These are phyloP conservation scores for Catharus minimus DNA, from an alignment of 2,113 vertebrate species.

Conservation along the genomic window DNA sequence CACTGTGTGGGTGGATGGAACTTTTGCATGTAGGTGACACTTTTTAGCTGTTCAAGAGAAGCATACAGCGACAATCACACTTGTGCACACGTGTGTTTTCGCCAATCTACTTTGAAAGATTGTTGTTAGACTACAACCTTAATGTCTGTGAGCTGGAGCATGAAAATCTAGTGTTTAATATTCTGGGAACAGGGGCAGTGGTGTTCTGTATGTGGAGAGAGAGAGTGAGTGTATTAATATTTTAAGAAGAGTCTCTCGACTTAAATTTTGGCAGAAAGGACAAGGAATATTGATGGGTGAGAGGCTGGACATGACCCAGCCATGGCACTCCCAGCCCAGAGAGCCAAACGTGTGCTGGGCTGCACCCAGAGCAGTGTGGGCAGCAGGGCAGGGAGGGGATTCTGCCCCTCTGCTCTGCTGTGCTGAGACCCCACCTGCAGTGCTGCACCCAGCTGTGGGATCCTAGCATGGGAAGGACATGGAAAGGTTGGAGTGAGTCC, in stretches of 20 bases:
- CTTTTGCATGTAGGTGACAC: background rate
- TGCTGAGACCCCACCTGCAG: background rate
- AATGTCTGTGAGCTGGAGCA: background rate
- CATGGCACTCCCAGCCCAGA: background rate
- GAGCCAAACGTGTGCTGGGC: background rate
- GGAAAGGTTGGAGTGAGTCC: rapidly evolving
- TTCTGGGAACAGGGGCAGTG: rapidly evolving
- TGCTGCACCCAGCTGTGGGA: background rate
- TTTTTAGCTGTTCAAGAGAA: background rate
- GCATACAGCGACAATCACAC: background rate
- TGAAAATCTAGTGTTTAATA: background rate
- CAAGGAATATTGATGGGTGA: background rate
- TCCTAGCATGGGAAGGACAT: background rate
- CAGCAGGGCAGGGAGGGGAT: background rate
- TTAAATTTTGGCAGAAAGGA: background rate
- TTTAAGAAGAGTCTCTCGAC: background rate
- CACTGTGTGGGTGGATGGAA: background rate
- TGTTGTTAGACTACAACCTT: background rate
- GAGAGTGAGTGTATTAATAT: background rate
- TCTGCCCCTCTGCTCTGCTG: background rate
- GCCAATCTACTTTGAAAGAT: background rate
- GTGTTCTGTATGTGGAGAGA: background rate
- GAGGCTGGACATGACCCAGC: background rate
- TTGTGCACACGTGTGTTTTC: background rate
- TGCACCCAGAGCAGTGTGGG: background rate